Conservation (phyloP, 2,113 vertebrate genomes). For the Turnix velox region DNA sequence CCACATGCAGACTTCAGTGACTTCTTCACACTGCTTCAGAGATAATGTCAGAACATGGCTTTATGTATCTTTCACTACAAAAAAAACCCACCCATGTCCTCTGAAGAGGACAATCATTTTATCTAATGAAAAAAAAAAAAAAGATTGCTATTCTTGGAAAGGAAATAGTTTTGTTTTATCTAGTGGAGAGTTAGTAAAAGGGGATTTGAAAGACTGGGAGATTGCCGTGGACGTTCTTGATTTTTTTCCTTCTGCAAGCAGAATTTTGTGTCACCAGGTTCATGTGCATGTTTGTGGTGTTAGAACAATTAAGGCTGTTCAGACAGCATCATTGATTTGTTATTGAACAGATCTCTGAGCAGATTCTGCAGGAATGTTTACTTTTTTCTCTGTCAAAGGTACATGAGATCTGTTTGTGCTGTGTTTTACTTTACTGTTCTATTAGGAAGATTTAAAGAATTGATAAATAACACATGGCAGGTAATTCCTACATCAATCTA, state of each 20-base stretch:
- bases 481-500: not conserved
- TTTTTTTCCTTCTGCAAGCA: not conserved
- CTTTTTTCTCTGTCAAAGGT: not conserved
- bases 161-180: not conserved
- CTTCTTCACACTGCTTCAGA: not conserved
- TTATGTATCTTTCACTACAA: not conserved
- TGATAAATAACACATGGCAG: not conserved
- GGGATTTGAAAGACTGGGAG: not conserved
- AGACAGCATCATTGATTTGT: not conserved
- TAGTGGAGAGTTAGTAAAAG: not conserved
- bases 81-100: accelerated
- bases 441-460: not conserved
- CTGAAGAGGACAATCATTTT: not conserved
- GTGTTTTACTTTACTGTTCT: not conserved
- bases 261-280: not conserved
- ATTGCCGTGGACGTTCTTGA: not conserved
- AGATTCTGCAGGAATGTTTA: not conserved
- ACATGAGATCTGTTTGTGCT: not conserved
- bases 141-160: not conserved
- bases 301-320: not conserved
- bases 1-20: not conserved
- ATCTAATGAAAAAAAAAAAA: not conserved
- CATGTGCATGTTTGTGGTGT: not conserved
- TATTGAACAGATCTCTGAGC: not conserved
- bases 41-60: not conserved